Evolutionary conservation across 2,797 vertebrate genomes (phyloP), one percentile per base, ranked within the genome.

Genomic region (Acomys russatus): DNA sequence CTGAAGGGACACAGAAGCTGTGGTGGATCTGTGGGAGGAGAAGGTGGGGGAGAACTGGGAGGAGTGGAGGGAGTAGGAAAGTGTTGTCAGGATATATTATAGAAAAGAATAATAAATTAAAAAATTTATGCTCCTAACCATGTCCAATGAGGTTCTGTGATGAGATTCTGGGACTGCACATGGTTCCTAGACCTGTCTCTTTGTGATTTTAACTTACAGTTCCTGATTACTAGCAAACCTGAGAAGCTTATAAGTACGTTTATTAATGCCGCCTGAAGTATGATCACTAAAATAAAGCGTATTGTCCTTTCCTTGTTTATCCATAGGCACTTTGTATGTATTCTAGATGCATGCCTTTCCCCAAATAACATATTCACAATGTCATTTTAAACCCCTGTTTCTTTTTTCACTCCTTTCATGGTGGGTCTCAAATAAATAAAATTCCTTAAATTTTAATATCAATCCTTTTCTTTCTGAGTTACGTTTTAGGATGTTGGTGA

Each of bases 371-470:
- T 74, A 61, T 28, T 61, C 35, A 20, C 9, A 78, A 7, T 56
- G 28, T 74, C 30, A 20, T 84, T 14, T 84, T 25, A 87, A 79
- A 44, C 14, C 10, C 12, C 7, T 51, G 38, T 8, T 14, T 59
- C 12, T 17, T 15, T 63, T 83, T 84, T 80, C 66, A 74, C 15
- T 88, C 22, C 38, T 4, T 51, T 25, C 8, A 1, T 30, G 44
- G 33, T 70, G 18, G 20, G 33, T n/a, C 90, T 94, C 73, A 38
- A 25, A 94, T 66, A n/a, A 90, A 90, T 9, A 95, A 10, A 66
- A 73, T 83, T 79, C 23, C 49, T n/a, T 33, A 73, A 83, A 73
- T 68, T 95, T 77, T 90, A 79, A 54, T 68, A 74, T 74, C 23
- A n/a, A 18, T 56, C 2, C 0, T 74, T 70, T 94, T 59, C 23